Percentiles rank a stretch among this genome's conserved stretches.
Evolutionary conservation across 2,113 vertebrate species (phyloP).

Genomic region (Heteronetta atricapilla): DNA sequence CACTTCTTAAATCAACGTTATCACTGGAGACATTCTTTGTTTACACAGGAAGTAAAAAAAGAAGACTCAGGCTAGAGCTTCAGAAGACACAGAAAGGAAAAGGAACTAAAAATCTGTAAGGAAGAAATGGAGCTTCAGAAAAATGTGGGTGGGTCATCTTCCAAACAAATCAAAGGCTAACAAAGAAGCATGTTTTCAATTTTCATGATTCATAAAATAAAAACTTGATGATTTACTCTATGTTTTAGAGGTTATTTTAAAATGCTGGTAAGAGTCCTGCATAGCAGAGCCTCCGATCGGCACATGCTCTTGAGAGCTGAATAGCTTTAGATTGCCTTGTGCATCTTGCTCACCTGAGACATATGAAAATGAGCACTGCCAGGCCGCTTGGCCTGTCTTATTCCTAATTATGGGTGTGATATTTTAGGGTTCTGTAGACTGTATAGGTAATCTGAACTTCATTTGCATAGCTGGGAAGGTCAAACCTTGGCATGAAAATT

Average conservation of each 20-base stretch:
- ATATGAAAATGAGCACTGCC: neutral
- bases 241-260: constrained; percentile 5
- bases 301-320: neutral
- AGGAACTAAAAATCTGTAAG: neutral
- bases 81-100: neutral
- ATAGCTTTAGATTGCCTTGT: neutral
- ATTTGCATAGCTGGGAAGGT: constrained; percentile 1
- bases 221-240: neutral
- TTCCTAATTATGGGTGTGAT: neutral
- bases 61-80: neutral
- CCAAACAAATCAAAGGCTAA: neutral
- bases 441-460: neutral
- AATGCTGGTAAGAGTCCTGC: neutral
- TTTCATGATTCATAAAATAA: neutral
- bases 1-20: neutral
- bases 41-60: neutral
- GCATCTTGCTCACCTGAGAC: neutral
- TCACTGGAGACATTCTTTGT: neutral
- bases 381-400: neutral
- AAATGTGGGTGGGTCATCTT: neutral
- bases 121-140: neutral
- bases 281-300: neutral
- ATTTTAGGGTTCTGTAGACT: constrained; percentile 2
- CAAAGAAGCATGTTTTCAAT: neutral
- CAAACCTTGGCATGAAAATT: neutral